Conservation (phyloP, 2,797 vertebrate genomes). For the Poecilia picta region DNA sequence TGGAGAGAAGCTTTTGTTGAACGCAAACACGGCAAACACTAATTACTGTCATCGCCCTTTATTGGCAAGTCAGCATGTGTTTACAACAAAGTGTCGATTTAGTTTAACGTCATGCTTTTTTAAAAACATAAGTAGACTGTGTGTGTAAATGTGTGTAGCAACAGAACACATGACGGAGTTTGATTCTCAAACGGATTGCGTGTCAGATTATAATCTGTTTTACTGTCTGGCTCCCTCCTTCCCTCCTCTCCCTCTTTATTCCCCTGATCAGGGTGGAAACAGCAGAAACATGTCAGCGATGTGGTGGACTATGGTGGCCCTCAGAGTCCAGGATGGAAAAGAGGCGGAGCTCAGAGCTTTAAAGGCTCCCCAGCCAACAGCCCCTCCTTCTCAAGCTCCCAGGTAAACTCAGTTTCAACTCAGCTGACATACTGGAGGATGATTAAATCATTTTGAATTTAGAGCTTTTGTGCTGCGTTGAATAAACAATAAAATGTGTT, state of each 20-base stretch:
- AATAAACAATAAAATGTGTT: not conserved
- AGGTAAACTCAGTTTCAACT: constrained; percentile 74
- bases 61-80: constrained; percentile 10
- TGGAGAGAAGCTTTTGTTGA: constrained; percentile 47
- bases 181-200: constrained; percentile 16
- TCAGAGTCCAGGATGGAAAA: constrained; percentile 73
- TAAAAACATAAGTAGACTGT: constrained; percentile 14
- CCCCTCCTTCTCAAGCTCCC: constrained; percentile 56
- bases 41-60: constrained; percentile 37
- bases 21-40: constrained; percentile 30
- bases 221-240: constrained; percentile 18
- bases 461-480: not conserved
- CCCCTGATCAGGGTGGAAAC: constrained; percentile 61
- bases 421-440: not conserved
- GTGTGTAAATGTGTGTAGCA: constrained; percentile 1
- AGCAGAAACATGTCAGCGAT: constrained; percentile 81
- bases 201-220: constrained; percentile 46
- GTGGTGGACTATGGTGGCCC: constrained; percentile 59
- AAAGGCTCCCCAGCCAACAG: constrained; percentile 50
- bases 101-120: constrained; percentile 12
- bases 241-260: constrained; percentile 15
- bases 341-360: constrained; percentile 57
- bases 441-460: not conserved
- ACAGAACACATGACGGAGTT: constrained; percentile 9
- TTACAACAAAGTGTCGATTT: constrained; percentile 17